Evolutionary conservation across 2,888 invertebrate genomes (phyloP), one percentile per base, ranked within the genome.

Genomic region (Parasteatoda lunata): DNA sequence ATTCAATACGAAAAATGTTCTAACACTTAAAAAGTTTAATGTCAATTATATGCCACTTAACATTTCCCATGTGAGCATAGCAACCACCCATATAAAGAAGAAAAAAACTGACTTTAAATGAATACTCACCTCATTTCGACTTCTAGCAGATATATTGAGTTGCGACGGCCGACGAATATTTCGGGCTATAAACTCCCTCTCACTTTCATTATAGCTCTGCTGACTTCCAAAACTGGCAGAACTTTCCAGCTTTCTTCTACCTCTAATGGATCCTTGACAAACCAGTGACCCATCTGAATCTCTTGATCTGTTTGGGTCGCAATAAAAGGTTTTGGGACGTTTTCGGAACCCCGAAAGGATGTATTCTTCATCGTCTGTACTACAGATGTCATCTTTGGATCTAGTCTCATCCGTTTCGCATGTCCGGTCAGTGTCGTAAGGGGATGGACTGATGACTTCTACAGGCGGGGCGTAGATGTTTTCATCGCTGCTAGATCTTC

Each of bases 291-390:
- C 70, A 45, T 77, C 81, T 1, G 77, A 85, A 30, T 77, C 70
- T 54, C 84, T 51, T n/a, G 72, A 75, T 45, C 77, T 65, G 11
- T 73, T 80, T 52, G 80, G 79, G 49, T 88, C 79, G 7, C 94
- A 94, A 92, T 95, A 94, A 91, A 95, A 95, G 88, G 95, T 95
- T 90, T 95, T 95, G 88, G 95, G 95, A 91, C 96, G 94, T 89
- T 96, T 93, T 83, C 96, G 94, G 93, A 96, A 96, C 93, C 96
- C 96, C 90, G 96, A 95, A n/a, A 81, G 75, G 15, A 72, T 80
- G 65, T 82, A 85, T 7, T 88, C 88, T 9, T 89, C 87, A 30
- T 84, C 83, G 45, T 77, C 71, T 5, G 81, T 77, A 64, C 81
- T 82, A 47, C 86, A 82, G 59, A 80, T 68, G 49, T 75, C 79